phyloP scores from a whole-genome alignment of 2,113 vertebrate species.

The Azemiops feae region DNA sequence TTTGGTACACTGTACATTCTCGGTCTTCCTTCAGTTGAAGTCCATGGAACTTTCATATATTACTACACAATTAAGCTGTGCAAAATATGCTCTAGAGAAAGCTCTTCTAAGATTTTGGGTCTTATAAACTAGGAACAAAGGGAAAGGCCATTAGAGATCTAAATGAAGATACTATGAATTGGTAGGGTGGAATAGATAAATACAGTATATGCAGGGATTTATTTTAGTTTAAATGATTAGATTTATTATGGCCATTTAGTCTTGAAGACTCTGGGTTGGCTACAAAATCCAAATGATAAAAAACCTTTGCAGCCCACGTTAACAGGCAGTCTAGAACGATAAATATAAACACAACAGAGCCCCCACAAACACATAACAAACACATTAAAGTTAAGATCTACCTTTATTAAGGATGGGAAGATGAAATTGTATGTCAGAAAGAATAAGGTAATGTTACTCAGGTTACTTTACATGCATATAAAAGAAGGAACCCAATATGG shows the following conservation, averaged over 20 bases:
- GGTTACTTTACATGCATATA: background rate
- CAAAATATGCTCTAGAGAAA: background rate
- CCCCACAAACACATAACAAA: background rate
- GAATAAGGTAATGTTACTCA: background rate
- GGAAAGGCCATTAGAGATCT: background rate
- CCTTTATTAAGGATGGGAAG: background rate
- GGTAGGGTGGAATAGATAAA: background rate
- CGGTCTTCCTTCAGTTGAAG: background rate
- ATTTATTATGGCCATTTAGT: background rate
- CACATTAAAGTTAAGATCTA: background rate
- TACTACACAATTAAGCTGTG: background rate
- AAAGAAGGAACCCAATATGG: background rate
- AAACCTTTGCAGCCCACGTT: background rate
- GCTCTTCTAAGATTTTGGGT: background rate
- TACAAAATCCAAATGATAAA: background rate
- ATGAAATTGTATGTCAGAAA: background rate
- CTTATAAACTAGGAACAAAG: background rate
- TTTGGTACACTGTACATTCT: background rate
- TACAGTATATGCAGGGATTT: background rate
- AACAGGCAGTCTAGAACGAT: background rate
- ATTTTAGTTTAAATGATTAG: background rate
- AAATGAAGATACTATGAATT: background rate
- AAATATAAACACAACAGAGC: background rate
- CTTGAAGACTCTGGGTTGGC: background rate
- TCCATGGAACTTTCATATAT: background rate